phyloP scores from a whole-genome alignment of 2,888 invertebrate species.

The Cryptus armator region DNA sequence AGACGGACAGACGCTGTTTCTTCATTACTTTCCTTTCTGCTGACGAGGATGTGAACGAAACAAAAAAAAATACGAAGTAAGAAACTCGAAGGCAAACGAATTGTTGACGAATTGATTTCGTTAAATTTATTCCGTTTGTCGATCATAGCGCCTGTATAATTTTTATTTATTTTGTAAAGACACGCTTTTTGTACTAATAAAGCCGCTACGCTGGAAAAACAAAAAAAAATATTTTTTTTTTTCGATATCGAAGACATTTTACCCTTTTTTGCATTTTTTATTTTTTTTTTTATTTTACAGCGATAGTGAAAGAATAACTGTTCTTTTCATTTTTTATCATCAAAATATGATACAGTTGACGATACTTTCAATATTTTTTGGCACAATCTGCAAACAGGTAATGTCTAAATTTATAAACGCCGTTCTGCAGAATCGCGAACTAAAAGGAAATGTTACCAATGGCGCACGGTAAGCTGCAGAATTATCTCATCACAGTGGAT shows the following conservation, averaged over 20 bases:
- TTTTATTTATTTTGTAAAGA: slow-evolving; percentile 84
- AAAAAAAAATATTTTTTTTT: neutral
- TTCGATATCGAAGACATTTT: neutral
- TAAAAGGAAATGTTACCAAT: too few relatives aligned
- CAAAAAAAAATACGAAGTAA: slow-evolving; percentile 1
- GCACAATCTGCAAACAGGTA: too few relatives aligned
- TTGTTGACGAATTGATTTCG: slow-evolving; percentile 30
- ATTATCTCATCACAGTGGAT: too few relatives aligned
- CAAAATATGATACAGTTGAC: too few relatives aligned
- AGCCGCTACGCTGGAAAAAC: slow-evolving; percentile 75
- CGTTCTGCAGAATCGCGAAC: too few relatives aligned
- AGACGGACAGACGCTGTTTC: slow-evolving; percentile 20
- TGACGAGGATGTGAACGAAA: slow-evolving; percentile 31
- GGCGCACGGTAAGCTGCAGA: too few relatives aligned
- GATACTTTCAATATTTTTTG: too few relatives aligned
- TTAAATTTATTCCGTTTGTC: slow-evolving; percentile 55
- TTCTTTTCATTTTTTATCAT: neutral
- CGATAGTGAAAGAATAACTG: neutral
- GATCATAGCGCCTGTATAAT: slow-evolving; percentile 76
- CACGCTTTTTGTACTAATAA: slow-evolving; percentile 84
- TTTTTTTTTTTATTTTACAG: neutral
- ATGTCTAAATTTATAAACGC: too few relatives aligned
- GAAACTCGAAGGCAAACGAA: slow-evolving; percentile 45
- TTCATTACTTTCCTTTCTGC: slow-evolving; percentile 19
- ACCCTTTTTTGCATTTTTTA: neutral